Evolutionary conservation across 2,888 invertebrate genomes (phyloP).

Genomic region (Strigamia maritima): DNA sequence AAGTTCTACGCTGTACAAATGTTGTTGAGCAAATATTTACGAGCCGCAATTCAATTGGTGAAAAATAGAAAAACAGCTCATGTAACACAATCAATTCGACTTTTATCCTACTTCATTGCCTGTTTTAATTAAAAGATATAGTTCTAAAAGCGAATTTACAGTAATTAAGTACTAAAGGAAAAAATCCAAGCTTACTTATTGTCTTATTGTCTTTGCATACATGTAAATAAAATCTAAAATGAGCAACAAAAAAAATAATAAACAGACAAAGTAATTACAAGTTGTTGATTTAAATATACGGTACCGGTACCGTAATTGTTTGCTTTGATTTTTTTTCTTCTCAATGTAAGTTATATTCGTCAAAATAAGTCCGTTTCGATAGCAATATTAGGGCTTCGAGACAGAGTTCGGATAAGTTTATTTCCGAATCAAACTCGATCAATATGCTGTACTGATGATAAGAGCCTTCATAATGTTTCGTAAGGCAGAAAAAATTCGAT

Average conservation of each 20-base stretch:
- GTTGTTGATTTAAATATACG: too few species aligned
- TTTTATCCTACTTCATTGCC: constrained; percentile 12
- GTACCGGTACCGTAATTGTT: too few species aligned
- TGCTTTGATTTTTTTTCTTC: background rate
- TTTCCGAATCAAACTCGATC: background rate
- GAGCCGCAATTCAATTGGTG: background rate
- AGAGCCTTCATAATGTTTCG: background rate
- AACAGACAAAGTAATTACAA: too few species aligned
- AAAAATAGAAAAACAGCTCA: background rate
- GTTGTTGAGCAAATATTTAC: constrained; percentile 16
- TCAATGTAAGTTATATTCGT: background rate
- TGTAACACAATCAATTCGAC: constrained; percentile 3
- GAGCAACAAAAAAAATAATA: too few species aligned
- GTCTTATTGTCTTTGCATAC: too few species aligned
- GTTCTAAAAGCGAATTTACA: background rate
- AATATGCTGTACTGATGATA: background rate
- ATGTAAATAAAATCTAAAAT: too few species aligned
- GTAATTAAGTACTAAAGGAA: background rate
- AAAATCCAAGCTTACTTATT: background rate
- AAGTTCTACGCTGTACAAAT: background rate
- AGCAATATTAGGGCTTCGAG: background rate
- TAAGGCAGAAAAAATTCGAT: background rate
- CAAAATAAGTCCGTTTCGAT: background rate
- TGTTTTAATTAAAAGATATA: constrained; percentile 20
- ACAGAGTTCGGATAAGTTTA: background rate